These are phyloP conservation scores for Aphis craccivora DNA, from an alignment of 1,140 invertebrate genomes.

Conservation along the genomic window DNA sequence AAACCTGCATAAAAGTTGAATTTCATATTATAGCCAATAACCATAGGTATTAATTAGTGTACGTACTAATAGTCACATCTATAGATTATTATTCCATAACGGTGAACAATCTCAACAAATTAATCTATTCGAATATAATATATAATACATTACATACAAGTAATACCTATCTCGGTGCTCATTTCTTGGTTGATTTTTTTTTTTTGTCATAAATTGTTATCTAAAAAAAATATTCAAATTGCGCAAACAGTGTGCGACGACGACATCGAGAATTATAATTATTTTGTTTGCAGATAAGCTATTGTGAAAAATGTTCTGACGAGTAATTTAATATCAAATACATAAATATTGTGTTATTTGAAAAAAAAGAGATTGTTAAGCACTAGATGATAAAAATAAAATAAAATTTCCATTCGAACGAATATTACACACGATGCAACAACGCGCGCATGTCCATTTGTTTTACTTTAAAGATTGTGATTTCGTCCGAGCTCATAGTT, in stretches of 20 bases:
- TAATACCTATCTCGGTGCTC: neutral
- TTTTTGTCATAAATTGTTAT: constrained; percentile 37
- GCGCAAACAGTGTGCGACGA: constrained; percentile 46
- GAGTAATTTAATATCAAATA: constrained; percentile 39
- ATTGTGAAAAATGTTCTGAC: constrained; percentile 37
- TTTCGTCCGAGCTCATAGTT: constrained; percentile 54
- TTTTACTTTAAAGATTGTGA: constrained; percentile 52
- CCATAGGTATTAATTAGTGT: neutral
- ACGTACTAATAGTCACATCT: neutral
- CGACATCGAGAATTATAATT: constrained; percentile 44
- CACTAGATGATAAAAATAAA: constrained; percentile 32
- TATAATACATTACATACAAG: neutral
- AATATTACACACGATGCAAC: constrained; percentile 27
- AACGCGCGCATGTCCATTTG: constrained; percentile 11
- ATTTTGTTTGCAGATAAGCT: constrained; percentile 47
- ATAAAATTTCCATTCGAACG: constrained; percentile 37
- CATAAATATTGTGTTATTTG: neutral
- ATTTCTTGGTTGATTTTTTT: constrained; percentile 13
- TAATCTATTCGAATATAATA: neutral
- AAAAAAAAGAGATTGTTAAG: constrained; percentile 28
- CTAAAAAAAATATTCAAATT: constrained; percentile 41
- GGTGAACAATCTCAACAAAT: neutral
- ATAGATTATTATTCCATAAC: neutral
- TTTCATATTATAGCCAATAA: neutral
- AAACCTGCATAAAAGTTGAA: neutral